A percentile compares a stretch with the other conserved stretches of the same genome.
phyloP scores from a whole-genome alignment of 1,140 invertebrate species.

The Delia radicum region DNA sequence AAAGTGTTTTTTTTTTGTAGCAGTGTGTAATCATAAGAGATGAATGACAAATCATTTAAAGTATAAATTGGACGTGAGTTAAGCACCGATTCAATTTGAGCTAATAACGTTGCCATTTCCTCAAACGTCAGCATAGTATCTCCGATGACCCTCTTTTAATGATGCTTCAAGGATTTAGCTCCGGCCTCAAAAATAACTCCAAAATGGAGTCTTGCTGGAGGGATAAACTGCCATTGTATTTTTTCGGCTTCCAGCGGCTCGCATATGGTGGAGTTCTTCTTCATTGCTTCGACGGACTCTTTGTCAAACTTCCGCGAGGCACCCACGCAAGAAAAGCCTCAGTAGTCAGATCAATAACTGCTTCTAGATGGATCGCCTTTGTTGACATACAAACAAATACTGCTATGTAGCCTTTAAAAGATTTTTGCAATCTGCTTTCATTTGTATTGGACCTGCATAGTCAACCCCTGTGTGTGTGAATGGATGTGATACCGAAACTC shows the following conservation, averaged over 20 bases:
- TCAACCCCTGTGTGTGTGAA: slow-evolving; percentile 36
- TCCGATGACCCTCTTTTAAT: slow-evolving; percentile 30
- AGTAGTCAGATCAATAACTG: background rate
- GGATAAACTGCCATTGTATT: too few species aligned
- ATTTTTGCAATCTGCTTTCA: slow-evolving; percentile 28
- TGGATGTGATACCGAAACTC: slow-evolving; percentile 13
- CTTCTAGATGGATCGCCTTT: background rate
- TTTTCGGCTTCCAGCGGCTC: background rate
- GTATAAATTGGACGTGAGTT: slow-evolving; percentile 36
- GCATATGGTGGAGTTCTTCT: slow-evolving; percentile 3
- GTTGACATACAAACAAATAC: background rate
- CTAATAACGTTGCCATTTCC: slow-evolving; percentile 37
- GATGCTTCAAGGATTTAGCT: slow-evolving; percentile 42
- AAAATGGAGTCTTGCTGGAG: slow-evolving; percentile 39
- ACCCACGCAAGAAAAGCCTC: slow-evolving; percentile 25
- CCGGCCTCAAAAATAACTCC: slow-evolving; percentile 51
- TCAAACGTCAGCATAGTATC: slow-evolving; percentile 35
- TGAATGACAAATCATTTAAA: too few species aligned
- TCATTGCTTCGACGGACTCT: slow-evolving; percentile 25
- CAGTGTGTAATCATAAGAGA: too few species aligned
- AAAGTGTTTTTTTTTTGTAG: too few species aligned
- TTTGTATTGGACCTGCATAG: slow-evolving; percentile 36
- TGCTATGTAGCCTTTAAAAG: slow-evolving; percentile 30
- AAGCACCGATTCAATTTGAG: slow-evolving; percentile 36
- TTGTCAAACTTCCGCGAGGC: slow-evolving; percentile 26